Evolutionary conservation across 2,888 invertebrate genomes (phyloP).

Genomic region (Cheilosia vernalis): DNA sequence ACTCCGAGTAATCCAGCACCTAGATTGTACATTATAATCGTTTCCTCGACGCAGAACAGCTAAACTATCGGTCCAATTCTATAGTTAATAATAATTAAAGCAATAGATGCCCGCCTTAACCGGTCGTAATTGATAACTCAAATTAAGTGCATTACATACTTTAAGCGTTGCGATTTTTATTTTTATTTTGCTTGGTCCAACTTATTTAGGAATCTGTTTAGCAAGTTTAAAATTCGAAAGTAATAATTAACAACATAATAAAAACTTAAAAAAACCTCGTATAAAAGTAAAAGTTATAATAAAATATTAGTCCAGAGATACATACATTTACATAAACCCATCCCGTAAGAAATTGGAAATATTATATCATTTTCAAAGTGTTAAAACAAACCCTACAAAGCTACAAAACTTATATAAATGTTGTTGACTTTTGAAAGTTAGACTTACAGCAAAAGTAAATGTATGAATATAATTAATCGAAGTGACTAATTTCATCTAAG

Average conservation of each 20-base stretch:
- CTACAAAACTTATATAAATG: conserved; percentile 35
- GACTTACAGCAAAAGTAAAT: conserved; percentile 22
- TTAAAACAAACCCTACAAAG: conserved; percentile 1
- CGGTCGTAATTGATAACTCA: no score
- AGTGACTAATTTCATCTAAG: conserved; percentile 43
- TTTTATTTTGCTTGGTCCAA: no score
- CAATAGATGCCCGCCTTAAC: background rate
- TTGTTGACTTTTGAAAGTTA: conserved; percentile 47
- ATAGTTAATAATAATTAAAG: no score
- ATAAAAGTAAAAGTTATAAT: background rate
- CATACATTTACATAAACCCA: background rate
- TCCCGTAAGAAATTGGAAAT: conserved; percentile 3
- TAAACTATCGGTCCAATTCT: no score
- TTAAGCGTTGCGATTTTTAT: no score
- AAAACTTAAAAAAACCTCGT: background rate
- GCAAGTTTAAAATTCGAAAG: background rate
- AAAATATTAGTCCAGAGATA: background rate
- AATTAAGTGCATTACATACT: no score
- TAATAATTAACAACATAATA: background rate
- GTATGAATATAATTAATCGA: conserved; percentile 29
- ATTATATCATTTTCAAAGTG: conserved; percentile 35
- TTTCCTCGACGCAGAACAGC: no score
- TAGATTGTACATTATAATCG: no score
- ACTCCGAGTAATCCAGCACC: no score
- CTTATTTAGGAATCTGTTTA: conserved; percentile 1